Evolutionary conservation across 2,113 vertebrate species (phyloP), one percentile per base, ranked within the genome.

Genomic region (Stigmatopora argus): DNA sequence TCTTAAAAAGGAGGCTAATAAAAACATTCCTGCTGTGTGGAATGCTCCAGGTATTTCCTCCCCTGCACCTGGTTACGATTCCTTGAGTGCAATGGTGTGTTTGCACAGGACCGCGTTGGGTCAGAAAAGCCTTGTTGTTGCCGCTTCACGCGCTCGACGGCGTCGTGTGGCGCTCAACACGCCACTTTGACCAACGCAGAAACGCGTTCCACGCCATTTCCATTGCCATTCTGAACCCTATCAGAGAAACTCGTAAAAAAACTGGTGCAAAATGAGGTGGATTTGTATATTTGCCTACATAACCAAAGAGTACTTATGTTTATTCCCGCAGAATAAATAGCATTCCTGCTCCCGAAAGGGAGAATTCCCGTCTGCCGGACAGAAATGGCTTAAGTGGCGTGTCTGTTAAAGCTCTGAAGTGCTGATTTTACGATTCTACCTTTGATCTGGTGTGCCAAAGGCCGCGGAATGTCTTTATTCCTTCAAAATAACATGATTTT

Each of bases 1-100:
- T n/a, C 23, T 13, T 4, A 15, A 56, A 31, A 53, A 31, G 82
- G 83, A 74, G 75, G 61, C 80, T 81, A 86, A 87, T 88, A 86
- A 87, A 89, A 88, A 88, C 86, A 89, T 89, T 89, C 86, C 84
- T 79, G 51, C 48, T 72, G 66, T 59, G 26, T 79, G 83, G 86
- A 86, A 88, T 87, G 83, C 82, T 68, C 64, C 78, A 84, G 86
- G 88, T 88, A 89, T 88, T 88, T 89, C 85, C 88, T 88, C 78
- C 18, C 66, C 62, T 84, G 78, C 88, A 89, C 88, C 88, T 89
- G 86, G 87, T 77, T 86, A 70, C 75, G 70, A 88, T 88, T 88
- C 82, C 85, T 84, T 85, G 72, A 83, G 83, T 79, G 79, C 74
- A 65, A 60, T 69, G n/a, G 78, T 74, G 70, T 88, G 83, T 83